These are phyloP conservation scores for Vidua chalybeata DNA, from an alignment of 2,113 vertebrate genomes.

Conservation along the genomic window DNA sequence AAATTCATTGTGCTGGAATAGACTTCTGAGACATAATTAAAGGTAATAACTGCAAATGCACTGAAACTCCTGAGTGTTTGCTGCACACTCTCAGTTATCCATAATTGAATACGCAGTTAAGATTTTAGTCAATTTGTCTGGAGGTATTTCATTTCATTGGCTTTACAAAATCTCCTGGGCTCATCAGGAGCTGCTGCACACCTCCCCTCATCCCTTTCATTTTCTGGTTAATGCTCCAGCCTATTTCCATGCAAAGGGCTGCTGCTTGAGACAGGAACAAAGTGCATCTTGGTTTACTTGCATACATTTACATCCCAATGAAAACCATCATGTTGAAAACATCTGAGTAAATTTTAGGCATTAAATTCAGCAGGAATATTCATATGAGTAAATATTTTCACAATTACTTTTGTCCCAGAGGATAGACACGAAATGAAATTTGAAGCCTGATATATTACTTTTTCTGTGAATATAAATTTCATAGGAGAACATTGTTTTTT, in stretches of 20 bases:
- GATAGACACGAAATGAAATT: background rate
- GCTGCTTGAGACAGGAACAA: background rate
- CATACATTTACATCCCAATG: background rate
- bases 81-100: background rate
- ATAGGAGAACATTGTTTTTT: background rate
- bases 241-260: background rate
- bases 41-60: background rate
- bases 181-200: background rate
- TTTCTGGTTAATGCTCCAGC: background rate
- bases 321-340: background rate
- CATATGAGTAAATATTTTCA: slow-evolving; percentile 14
- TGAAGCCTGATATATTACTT: background rate
- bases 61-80: background rate
- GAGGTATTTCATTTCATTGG: slow-evolving; percentile 8
- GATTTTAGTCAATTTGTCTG: slow-evolving; percentile 16
- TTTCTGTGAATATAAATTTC: background rate
- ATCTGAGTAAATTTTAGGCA: background rate
- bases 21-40: slow-evolving; percentile 35
- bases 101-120: background rate
- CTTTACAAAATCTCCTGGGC: background rate
- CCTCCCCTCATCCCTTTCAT: background rate
- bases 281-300: background rate
- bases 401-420: background rate
- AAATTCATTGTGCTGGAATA: background rate
- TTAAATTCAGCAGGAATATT: background rate